Conservation (phyloP, 2,888 invertebrate species). For the Microctonus brassicae region DNA sequence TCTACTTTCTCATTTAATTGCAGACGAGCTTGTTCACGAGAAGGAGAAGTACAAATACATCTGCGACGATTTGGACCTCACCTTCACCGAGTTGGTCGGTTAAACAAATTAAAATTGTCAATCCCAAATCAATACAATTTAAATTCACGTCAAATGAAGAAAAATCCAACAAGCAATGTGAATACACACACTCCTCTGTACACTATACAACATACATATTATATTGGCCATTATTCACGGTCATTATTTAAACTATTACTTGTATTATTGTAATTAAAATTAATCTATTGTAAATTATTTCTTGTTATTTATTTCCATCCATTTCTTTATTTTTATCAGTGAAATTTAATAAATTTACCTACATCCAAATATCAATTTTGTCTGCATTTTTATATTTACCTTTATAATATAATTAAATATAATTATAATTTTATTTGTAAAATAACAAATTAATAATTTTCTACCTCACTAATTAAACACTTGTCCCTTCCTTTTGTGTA, state of each 20-base stretch:
- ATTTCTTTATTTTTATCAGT: constrained; percentile 22
- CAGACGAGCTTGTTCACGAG: constrained; percentile 95
- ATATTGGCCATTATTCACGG: constrained; percentile 40
- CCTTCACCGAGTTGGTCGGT: constrained; percentile 90
- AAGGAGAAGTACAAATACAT: constrained; percentile 99
- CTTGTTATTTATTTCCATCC: constrained; percentile 10
- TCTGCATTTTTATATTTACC: neutral
- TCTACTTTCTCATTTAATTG: constrained; percentile 58
- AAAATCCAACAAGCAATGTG: constrained; percentile 21
- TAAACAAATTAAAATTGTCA: constrained; percentile 54
- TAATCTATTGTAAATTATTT: constrained; percentile 59
- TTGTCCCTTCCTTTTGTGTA: constrained; percentile 51
- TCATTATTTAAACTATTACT: constrained; percentile 51
- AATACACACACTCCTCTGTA: constrained; percentile 20
- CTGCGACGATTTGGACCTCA: constrained; percentile 99
- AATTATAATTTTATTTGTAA: neutral
- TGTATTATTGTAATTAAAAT: constrained; percentile 66
- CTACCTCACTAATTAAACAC: constrained; percentile 53
- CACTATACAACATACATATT: constrained; percentile 19
- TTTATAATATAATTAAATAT: neutral
- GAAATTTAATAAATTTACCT: neutral
- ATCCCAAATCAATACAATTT: constrained; percentile 28
- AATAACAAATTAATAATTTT: constrained; percentile 42
- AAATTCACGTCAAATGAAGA: constrained; percentile 14
- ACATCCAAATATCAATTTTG: neutral